phyloP scores from a whole-genome alignment of 2,797 vertebrate genomes.

The Urophycis tenuis region DNA sequence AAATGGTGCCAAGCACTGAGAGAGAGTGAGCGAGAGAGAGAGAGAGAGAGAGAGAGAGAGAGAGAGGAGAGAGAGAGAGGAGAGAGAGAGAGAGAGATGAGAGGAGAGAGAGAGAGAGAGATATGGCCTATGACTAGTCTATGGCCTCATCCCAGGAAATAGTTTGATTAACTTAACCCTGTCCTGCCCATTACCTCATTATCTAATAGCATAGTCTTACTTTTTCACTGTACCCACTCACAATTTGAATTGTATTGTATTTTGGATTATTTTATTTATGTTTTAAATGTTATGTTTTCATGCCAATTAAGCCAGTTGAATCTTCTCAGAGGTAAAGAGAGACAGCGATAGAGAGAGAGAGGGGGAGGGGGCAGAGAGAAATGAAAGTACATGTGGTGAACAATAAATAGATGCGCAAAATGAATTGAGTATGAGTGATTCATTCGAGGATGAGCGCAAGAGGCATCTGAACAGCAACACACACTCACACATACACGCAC shows the following conservation, averaged over 20 bases:
- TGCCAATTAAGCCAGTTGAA: no score
- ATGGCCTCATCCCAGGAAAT: background rate
- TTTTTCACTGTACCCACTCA: background rate
- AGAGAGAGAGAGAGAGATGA: background rate
- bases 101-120: background rate
- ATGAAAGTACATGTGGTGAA: background rate
- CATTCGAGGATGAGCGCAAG: background rate
- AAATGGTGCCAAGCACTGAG: slow-evolving; percentile 46
- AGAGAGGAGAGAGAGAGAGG: background rate
- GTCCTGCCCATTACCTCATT: background rate
- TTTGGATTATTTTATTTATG: background rate
- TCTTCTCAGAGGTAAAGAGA: no score
- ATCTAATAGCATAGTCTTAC: background rate
- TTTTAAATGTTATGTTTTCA: no score
- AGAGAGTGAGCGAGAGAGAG: background rate
- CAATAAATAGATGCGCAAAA: background rate
- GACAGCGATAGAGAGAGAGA: no score
- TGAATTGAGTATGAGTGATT: background rate
- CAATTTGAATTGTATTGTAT: background rate
- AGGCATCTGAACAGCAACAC: background rate
- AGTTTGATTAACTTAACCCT: background rate
- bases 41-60: background rate
- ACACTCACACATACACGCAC: slow-evolving; percentile 35
- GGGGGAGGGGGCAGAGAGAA: background rate
- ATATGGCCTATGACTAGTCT: background rate